Evolutionary conservation across 2,113 vertebrate genomes (phyloP), one percentile per base, ranked within the genome.

Genomic region (Hippocampus comes): DNA sequence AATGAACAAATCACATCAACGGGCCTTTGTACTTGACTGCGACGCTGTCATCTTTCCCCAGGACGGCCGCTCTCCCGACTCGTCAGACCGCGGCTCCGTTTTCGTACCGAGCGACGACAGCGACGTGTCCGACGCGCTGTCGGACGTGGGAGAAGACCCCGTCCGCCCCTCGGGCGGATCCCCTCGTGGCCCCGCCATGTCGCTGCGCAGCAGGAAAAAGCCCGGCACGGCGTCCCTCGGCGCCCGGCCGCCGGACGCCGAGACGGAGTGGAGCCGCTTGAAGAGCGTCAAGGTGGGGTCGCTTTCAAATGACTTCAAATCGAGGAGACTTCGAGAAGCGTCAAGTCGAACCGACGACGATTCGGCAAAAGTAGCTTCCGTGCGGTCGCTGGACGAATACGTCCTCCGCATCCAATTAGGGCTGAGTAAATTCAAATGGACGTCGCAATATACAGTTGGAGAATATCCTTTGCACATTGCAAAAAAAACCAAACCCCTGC

Each of bases 111-210:
- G 41, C 1, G 67, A 42, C 30, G 79, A 81, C 1, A 43, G 6
- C 0, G 78, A 80, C 21, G 7, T 65, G 5, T 87, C 82, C 2
- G 79, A 82, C 9, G 15, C n/a, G 23, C 48, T 18, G 0, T 70
- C 76, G 6, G 75, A 75, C 21, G 8, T 21, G 1, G 72, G 71
- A 2, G 11, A 38, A 2, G 18, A 42, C 23, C 14, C 10, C 9
- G 25, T 2, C 9, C 21, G 20, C 38, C 82, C 48, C 34, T 73
- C 82, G 18, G 79, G 76, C 9, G 70, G 76, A 60, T 70, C 57
- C 2, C 27, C 3, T 42, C 43, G 1, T 41, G 67, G 76, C 20
- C 9, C 41, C 20, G 49, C 5, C 5, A 6, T 6, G 0, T 41
- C 42, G 21, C 63, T 74, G 0, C 0, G 23, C 1, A 53, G 23